Evolutionary conservation across 2,113 vertebrate species (phyloP).

Genomic region (Tamias sibiricus): DNA sequence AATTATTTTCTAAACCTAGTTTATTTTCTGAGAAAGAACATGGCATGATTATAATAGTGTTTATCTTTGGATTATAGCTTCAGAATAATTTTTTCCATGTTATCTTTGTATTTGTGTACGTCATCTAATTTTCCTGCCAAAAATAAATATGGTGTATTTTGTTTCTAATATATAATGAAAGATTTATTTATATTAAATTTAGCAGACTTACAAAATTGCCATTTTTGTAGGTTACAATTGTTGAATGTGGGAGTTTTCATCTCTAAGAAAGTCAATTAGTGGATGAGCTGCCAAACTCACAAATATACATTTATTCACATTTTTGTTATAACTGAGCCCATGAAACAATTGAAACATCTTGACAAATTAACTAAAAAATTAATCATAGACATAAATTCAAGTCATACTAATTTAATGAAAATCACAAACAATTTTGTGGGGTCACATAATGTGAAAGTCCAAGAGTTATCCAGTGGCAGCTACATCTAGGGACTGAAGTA

Average conservation of each 20-base stretch:
- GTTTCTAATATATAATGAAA: neutral
- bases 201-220: neutral
- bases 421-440: neutral
- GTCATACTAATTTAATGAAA: neutral
- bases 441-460: neutral
- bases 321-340: neutral
- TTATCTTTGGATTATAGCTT: neutral
- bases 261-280: neutral
- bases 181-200: neutral
- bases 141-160: neutral
- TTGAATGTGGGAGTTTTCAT: neutral
- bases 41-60: neutral
- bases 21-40: neutral
- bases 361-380: neutral
- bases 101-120: neutral
- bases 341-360: slow-evolving; percentile 19
- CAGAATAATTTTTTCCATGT: neutral
- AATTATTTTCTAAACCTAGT: slow-evolving; percentile 28
- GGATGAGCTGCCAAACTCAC: neutral
- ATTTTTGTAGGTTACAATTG: neutral
- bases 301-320: neutral
- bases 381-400: neutral
- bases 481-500: neutral
- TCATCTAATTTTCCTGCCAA: neutral
- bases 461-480: neutral